Percentiles rank a stretch among this genome's conserved stretches.
Conservation (phyloP, 2,888 invertebrate genomes). For the Gonocerus acuteangulatus region DNA sequence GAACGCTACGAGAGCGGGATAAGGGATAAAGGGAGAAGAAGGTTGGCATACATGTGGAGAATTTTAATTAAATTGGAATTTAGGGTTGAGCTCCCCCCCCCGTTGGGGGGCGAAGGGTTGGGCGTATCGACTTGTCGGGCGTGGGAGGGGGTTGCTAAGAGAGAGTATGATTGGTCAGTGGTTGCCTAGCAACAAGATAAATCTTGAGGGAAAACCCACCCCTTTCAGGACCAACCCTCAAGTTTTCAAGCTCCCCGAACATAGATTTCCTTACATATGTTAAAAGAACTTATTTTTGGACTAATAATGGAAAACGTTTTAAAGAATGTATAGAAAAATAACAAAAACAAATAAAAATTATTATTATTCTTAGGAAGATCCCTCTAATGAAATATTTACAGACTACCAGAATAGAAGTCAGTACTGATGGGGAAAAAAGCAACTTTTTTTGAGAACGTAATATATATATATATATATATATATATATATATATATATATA, state of each 20-base stretch:
- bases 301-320: too few relatives aligned
- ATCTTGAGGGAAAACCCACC: constrained; percentile 13
- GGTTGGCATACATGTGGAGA: constrained; percentile 7
- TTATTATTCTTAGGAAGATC: too few relatives aligned
- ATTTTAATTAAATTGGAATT: constrained; percentile 29
- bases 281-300: neutral
- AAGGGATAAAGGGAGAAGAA: neutral
- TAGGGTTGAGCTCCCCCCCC: neutral
- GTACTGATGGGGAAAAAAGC: too few relatives aligned
- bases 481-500: too few relatives aligned
- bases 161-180: constrained; percentile 32
- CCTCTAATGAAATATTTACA: too few relatives aligned
- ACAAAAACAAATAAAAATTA: too few relatives aligned
- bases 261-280: neutral
- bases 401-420: too few relatives aligned
- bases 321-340: too few relatives aligned
- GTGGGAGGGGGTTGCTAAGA: constrained; percentile 27
- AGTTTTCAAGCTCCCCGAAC: too few relatives aligned
- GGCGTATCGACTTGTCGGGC: constrained; percentile 29
- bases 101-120: constrained; percentile 15
- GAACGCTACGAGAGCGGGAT: neutral
- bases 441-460: too few relatives aligned
- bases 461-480: too few relatives aligned
- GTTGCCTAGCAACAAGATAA: constrained; percentile 33
- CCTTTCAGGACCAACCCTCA: constrained; percentile 3